Evolutionary conservation across 2,888 invertebrate species (phyloP).

Genomic region (Lithophane leautieri): DNA sequence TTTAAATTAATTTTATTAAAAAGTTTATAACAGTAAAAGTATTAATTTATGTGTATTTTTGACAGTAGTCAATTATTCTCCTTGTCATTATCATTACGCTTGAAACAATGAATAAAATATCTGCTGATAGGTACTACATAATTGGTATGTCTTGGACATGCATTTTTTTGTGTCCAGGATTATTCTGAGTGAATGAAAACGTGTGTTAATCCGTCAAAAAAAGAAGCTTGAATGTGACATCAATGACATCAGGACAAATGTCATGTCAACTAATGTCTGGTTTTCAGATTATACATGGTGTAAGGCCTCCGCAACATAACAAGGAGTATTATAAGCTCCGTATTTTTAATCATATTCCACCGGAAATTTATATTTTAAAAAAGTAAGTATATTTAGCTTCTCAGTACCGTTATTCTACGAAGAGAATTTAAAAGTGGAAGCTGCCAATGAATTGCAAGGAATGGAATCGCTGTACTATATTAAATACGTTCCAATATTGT

Average conservation of each 20-base stretch:
- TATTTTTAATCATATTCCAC: too few relatives aligned
- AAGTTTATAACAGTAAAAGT: too few relatives aligned
- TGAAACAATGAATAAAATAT: too few relatives aligned
- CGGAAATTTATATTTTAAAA: too few relatives aligned
- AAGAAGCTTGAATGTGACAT: not conserved
- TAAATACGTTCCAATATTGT: conserved; percentile 10
- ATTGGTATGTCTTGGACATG: too few relatives aligned
- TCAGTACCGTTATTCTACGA: not conserved
- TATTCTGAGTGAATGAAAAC: not conserved
- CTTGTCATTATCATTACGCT: too few relatives aligned
- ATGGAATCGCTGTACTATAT: not conserved
- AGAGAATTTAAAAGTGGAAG: not conserved
- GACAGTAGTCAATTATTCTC: too few relatives aligned
- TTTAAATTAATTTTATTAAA: too few relatives aligned
- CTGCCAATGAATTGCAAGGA: not conserved
- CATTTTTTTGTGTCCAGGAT: not conserved
- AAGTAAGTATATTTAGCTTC: not conserved
- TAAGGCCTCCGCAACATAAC: too few relatives aligned
- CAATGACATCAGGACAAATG: not conserved
- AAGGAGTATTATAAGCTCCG: too few relatives aligned
- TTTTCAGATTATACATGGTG: not conserved
- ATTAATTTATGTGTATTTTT: too few relatives aligned
- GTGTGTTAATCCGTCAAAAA: not conserved
- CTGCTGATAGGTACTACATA: too few relatives aligned
- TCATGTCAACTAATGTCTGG: not conserved